Conservation (phyloP, 2,113 vertebrate genomes). For the Hippolais icterina region DNA sequence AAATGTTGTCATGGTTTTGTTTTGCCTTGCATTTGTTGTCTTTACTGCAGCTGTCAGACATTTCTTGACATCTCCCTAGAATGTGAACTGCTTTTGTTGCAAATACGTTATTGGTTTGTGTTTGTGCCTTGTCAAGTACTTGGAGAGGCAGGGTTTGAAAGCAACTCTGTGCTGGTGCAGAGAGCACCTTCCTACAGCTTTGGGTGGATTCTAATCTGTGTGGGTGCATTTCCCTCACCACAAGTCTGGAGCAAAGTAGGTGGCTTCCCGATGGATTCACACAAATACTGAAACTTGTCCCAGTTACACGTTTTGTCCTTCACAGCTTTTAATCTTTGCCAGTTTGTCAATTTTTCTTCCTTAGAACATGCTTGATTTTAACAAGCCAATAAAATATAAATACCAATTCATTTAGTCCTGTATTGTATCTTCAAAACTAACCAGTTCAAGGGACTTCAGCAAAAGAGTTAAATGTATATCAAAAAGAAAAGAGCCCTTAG, state of each 20-base stretch:
- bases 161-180: background rate
- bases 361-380: background rate
- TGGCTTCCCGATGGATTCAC: background rate
- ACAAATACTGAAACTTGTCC: background rate
- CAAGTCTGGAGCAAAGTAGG: background rate
- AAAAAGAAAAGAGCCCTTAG: background rate
- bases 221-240: background rate
- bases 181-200: background rate
- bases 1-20: background rate
- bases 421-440: background rate
- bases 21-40: background rate
- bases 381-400: background rate
- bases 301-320: background rate
- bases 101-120: background rate
- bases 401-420: background rate
- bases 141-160: background rate
- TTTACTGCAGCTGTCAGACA: background rate
- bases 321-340: background rate
- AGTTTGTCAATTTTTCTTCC: background rate
- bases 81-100: background rate
- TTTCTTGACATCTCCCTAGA: background rate
- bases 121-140: background rate
- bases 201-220: background rate
- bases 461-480: background rate
- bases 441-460: background rate